Percentiles rank a stretch among this genome's conserved stretches.
These are phyloP conservation scores for Teleogryllus oceanicus DNA, from an alignment of 2,888 invertebrate genomes.

Conservation along the genomic window DNA sequence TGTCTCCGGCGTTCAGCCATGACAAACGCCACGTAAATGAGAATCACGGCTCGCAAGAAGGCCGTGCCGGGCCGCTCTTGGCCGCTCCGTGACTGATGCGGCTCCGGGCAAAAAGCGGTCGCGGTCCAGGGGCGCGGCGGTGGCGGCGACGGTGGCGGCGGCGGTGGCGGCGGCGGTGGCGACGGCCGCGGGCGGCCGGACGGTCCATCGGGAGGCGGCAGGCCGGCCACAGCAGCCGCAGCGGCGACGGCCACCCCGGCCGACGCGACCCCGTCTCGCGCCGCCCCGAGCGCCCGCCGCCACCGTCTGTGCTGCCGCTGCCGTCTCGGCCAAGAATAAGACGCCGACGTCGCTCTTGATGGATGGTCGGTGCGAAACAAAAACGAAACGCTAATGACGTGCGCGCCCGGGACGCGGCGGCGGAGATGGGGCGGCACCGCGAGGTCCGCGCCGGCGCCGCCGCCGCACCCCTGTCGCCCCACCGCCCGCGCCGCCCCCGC, in stretches of 20 bases:
- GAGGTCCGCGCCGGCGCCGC: no score
- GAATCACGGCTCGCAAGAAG: not conserved
- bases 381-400: not conserved
- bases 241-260: not conserved
- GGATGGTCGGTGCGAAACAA: conserved; percentile 11
- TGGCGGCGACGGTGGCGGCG: not conserved
- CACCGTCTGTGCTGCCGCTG: no score
- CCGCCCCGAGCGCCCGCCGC: no score
- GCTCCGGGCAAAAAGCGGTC: not conserved
- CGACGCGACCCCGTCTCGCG: not conserved
- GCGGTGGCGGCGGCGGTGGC: not conserved
- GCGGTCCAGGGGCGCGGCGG: not conserved
- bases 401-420: no score
- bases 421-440: no score
- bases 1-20: not conserved
- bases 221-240: no score
- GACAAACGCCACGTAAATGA: conserved; percentile 10
- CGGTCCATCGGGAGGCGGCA: not conserved
- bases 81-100: not conserved
- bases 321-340: not conserved
- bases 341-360: not conserved
- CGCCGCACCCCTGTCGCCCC: no score
- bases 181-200: not conserved
- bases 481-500: no score
- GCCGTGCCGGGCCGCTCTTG: not conserved